Conservation (phyloP, 2,888 invertebrate species). For the Epinotia demarniana region DNA sequence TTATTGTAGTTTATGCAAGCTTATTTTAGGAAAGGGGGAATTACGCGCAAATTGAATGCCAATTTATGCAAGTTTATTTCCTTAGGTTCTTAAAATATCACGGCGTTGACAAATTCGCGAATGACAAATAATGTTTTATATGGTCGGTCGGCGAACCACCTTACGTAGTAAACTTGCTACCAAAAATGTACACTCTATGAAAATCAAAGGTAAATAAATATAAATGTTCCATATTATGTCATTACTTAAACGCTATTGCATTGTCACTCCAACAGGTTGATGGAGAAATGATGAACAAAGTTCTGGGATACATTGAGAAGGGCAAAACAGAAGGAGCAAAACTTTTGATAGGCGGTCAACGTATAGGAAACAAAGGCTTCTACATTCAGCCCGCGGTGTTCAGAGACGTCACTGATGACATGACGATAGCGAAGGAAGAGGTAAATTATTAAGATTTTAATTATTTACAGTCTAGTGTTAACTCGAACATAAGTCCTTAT, state of each 20-base stretch:
- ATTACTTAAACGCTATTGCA: background rate
- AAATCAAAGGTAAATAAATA: background rate
- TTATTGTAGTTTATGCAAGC: too few relatives aligned
- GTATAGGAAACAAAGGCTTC: constrained; percentile 87
- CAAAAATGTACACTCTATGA: background rate
- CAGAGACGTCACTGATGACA: constrained; percentile 89
- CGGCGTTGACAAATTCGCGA: too few relatives aligned
- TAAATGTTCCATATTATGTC: background rate
- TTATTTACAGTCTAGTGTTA: background rate
- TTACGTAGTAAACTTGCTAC: background rate
- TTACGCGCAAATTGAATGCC: too few relatives aligned
- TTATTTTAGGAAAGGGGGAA: too few relatives aligned
- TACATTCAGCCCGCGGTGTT: constrained; percentile 92
- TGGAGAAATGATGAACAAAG: constrained; percentile 88
- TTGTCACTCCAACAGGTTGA: constrained; percentile 82
- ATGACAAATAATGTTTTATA: too few relatives aligned
- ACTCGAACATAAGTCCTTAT: background rate
- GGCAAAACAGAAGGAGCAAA: constrained; percentile 93
- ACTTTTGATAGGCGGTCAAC: constrained; percentile 88
- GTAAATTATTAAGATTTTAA: constrained; percentile 65
- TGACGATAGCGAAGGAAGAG: constrained; percentile 91
- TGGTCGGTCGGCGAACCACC: too few relatives aligned
- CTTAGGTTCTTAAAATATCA: too few relatives aligned
- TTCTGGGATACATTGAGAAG: constrained; percentile 89
- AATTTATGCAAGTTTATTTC: too few relatives aligned